Percentiles rank a stretch among this genome's conserved stretches.
These are phyloP conservation scores for Myripristis jacobus DNA, from an alignment of 2,797 vertebrate genomes.

Conservation along the genomic window DNA sequence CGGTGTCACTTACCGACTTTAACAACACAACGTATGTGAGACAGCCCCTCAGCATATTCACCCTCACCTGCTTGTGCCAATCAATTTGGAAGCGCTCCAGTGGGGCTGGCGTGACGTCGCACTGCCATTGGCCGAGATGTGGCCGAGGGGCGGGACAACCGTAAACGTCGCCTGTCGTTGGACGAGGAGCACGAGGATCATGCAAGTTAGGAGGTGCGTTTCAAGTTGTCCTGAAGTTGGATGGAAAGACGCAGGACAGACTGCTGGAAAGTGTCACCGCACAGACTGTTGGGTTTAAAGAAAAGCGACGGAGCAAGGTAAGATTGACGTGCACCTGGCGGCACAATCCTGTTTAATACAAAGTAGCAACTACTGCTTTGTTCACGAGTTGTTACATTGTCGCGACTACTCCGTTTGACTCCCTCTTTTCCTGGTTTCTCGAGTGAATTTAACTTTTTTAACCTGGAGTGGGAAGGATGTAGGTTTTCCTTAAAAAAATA, in stretches of 20 bases:
- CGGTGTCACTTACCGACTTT: too few species aligned
- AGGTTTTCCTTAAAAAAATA: not conserved
- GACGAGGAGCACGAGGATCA: constrained; percentile 41
- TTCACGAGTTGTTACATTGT: not conserved
- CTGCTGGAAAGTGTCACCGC: not conserved
- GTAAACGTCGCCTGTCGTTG: constrained; percentile 55
- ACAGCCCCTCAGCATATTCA: not conserved
- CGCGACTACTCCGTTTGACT: constrained; percentile 31
- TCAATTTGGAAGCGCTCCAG: constrained; percentile 50
- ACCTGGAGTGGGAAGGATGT: constrained; percentile 6
- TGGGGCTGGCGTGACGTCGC: not conserved
- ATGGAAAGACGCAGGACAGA: constrained; percentile 29
- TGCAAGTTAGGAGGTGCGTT: constrained; percentile 36
- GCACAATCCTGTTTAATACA: not conserved
- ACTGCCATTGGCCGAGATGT: constrained; percentile 68
- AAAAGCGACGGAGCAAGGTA: constrained; percentile 60
- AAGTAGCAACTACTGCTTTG: not conserved
- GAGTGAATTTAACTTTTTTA: not conserved
- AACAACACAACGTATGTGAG: not conserved
- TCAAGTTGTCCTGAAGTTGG: constrained; percentile 64
- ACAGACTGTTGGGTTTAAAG: constrained; percentile 17
- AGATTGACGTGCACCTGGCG: constrained; percentile 7
- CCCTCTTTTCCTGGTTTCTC: constrained; percentile 62
- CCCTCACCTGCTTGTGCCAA: constrained; percentile 73
- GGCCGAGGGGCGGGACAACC: constrained; percentile 47